These are phyloP conservation scores for Yponomeuta cagnagella DNA, from an alignment of 2,888 invertebrate genomes.

Conservation along the genomic window DNA sequence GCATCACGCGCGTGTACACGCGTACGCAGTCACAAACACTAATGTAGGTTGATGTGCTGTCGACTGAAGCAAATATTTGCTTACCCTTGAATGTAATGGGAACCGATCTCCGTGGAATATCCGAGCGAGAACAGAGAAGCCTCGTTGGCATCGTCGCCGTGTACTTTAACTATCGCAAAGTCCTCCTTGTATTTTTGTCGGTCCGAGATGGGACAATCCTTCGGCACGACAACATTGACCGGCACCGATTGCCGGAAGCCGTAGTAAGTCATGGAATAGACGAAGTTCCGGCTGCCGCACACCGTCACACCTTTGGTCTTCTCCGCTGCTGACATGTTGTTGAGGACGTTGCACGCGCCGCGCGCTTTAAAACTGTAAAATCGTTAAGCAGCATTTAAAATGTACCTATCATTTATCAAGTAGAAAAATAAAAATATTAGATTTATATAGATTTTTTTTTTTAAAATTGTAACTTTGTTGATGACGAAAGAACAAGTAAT, in stretches of 20 bases:
- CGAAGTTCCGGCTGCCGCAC: conserved; percentile 41
- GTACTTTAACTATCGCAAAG: conserved; percentile 39
- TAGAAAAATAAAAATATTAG: neutral
- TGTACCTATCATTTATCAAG: neutral
- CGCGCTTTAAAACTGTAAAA: conserved; percentile 40
- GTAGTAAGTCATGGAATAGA: conserved; percentile 40
- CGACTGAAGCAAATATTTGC: neutral
- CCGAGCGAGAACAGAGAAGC: conserved; percentile 40
- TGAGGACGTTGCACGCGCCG: conserved; percentile 39
- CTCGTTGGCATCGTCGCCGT: conserved; percentile 38
- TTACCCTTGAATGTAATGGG: conserved; percentile 41
- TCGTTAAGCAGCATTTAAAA: neutral
- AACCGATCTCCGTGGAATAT: conserved; percentile 38
- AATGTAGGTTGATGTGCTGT: too few relatives aligned
- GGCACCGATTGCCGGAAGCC: conserved; percentile 40
- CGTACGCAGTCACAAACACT: too few relatives aligned
- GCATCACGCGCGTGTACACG: too few relatives aligned
- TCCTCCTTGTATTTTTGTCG: conserved; percentile 26
- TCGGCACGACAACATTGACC: conserved; percentile 40
- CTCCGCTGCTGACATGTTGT: conserved; percentile 31
- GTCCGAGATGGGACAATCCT: conserved; percentile 36
- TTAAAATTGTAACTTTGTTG: too few relatives aligned
- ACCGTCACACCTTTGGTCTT: conserved; percentile 40
- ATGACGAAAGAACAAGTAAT: neutral
- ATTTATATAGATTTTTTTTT: too few relatives aligned